A percentile compares a stretch with the other conserved stretches of the same genome.
Evolutionary conservation across 1,140 invertebrate genomes (phyloP).

Genomic region (Orchestia grillus): DNA sequence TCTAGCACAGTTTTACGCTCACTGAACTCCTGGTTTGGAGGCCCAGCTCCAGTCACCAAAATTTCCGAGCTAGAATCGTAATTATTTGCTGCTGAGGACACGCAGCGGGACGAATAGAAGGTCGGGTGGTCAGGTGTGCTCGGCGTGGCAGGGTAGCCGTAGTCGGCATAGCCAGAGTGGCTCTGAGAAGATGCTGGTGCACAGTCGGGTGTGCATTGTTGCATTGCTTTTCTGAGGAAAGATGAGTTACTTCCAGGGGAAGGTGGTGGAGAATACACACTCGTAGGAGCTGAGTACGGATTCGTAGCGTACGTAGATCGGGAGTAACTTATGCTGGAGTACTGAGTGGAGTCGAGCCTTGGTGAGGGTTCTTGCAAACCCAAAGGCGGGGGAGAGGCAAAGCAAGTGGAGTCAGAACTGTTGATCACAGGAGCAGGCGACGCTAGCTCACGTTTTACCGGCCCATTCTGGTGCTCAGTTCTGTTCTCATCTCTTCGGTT

Average conservation of each 20-base stretch:
- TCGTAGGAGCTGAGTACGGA: neutral
- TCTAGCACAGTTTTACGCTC: neutral
- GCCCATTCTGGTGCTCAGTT: neutral
- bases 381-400: neutral
- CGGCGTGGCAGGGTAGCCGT: neutral
- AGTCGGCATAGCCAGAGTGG: neutral
- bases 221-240: neutral
- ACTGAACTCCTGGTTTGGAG: neutral
- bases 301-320: neutral
- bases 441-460: neutral
- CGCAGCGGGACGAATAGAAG: neutral
- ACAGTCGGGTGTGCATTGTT: neutral
- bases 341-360: neutral
- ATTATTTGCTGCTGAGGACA: neutral
- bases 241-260: neutral
- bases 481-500: neutral
- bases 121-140: neutral
- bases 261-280: neutral
- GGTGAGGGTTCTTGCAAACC: slow-evolving; percentile 27
- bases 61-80: neutral
- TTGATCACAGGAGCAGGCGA: neutral
- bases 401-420: neutral
- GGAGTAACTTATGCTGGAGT: slow-evolving; percentile 20
- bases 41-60: neutral
- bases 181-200: neutral